Percentiles rank a stretch among this genome's conserved stretches.
phyloP scores from a whole-genome alignment of 2,113 vertebrate genomes.

The Carettochelys insculpta region DNA sequence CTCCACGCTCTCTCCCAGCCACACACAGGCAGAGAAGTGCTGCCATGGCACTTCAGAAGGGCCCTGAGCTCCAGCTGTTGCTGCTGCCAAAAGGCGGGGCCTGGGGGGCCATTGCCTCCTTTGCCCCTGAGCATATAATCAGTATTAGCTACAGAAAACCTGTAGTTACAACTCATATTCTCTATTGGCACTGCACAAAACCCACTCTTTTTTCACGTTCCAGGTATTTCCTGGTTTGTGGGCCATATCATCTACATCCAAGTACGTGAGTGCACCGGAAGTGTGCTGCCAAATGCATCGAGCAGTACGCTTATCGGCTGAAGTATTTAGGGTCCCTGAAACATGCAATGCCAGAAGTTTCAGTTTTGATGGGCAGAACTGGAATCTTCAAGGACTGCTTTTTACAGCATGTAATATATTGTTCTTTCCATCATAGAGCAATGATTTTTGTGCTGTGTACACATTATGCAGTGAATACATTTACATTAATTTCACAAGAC shows the following conservation, averaged over 20 bases:
- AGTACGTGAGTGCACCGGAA: background rate
- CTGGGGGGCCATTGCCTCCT: too few species aligned
- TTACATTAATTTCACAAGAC: background rate
- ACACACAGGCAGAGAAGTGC: too few species aligned
- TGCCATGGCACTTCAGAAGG: too few species aligned
- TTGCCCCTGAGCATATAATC: background rate
- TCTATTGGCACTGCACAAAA: background rate
- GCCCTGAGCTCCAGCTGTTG: too few species aligned
- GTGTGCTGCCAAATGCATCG: background rate
- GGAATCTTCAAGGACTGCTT: background rate
- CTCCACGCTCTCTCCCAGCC: too few species aligned
- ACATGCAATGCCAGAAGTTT: background rate
- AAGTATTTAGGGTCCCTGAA: background rate
- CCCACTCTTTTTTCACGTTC: background rate
- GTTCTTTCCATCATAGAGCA: background rate
- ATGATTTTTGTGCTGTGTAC: background rate
- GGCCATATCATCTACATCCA: background rate
- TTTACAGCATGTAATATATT: background rate
- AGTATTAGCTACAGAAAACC: background rate
- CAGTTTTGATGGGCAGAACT: background rate
- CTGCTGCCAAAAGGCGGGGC: too few species aligned
- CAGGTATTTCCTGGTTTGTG: background rate
- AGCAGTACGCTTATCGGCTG: conserved; percentile 19
- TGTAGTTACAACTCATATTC: too few species aligned
- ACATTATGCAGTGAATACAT: background rate